phyloP scores from a whole-genome alignment of 1,140 invertebrate genomes.

The Acromyrmex echinatior region DNA sequence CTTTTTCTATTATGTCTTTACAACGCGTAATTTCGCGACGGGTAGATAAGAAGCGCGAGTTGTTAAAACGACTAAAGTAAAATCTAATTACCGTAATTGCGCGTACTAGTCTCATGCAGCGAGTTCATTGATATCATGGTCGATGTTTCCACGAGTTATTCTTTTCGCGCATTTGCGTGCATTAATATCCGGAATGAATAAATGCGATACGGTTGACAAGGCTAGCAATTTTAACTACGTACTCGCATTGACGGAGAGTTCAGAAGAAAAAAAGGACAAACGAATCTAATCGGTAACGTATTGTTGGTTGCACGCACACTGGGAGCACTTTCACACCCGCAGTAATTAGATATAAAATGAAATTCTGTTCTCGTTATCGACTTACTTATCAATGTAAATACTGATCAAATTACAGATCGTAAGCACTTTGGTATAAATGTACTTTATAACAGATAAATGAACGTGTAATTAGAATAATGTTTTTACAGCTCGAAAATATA shows the following conservation, averaged over 20 bases:
- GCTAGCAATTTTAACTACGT: constrained; percentile 9
- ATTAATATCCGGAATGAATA: constrained; percentile 26
- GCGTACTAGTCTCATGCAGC: constrained; percentile 39
- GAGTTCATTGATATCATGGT: constrained; percentile 63
- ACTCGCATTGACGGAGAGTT: background rate
- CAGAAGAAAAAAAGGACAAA: constrained; percentile 1
- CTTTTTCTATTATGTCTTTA: constrained; percentile 72
- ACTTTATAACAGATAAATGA: background rate
- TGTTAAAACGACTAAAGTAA: constrained; percentile 71
- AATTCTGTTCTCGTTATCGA: constrained; percentile 1
- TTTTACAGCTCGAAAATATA: background rate
- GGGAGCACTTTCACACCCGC: constrained; percentile 7
- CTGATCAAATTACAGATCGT: too few species aligned
- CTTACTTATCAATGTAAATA: background rate
- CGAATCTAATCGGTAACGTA: constrained; percentile 46
- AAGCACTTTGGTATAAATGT: background rate
- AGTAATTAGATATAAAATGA: constrained; percentile 19
- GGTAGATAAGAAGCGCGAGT: constrained; percentile 61
- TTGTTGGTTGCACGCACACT: background rate
- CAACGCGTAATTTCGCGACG: constrained; percentile 71
- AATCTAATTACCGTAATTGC: constrained; percentile 76
- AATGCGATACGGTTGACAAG: background rate
- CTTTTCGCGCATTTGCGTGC: constrained; percentile 44
- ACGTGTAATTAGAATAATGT: background rate
- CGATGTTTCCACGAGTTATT: constrained; percentile 10